Conservation (phyloP, 2,797 vertebrate species). For the Darevskia nairensis region DNA sequence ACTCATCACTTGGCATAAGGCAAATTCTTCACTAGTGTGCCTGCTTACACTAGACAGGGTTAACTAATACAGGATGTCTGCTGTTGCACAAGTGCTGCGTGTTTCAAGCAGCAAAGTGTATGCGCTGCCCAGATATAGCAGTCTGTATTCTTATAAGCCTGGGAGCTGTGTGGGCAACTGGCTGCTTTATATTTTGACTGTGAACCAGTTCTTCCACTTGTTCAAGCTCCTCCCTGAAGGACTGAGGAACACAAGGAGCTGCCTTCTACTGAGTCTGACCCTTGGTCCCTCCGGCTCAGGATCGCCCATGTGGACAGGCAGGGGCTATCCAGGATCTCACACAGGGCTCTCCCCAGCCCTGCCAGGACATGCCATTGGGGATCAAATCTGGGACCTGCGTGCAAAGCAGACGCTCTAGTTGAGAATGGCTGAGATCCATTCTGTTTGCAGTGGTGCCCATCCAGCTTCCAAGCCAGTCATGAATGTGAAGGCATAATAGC, state of each 20-base stretch:
- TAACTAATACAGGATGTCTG: neutral
- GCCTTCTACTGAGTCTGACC: too few relatives aligned
- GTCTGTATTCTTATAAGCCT: neutral
- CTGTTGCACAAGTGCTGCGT: neutral
- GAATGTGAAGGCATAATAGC: neutral
- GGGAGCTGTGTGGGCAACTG: too few relatives aligned
- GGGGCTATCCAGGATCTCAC: too few relatives aligned
- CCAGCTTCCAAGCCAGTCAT: neutral
- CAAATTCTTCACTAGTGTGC: neutral
- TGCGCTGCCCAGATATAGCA: neutral
- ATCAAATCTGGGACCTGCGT: neutral
- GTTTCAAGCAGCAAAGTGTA: neutral
- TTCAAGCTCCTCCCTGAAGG: too few relatives aligned
- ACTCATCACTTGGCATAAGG: constrained; percentile 4
- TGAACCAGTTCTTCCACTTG: too few relatives aligned
- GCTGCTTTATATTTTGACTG: neutral
- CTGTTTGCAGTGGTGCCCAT: neutral
- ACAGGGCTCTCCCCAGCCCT: too few relatives aligned
- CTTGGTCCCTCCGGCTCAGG: too few relatives aligned
- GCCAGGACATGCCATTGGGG: neutral
- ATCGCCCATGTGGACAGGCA: too few relatives aligned
- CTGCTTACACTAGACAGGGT: neutral
- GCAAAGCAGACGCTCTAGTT: too few relatives aligned
- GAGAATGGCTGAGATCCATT: neutral
- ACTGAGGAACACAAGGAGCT: neutral